Evolutionary conservation across 1,140 invertebrate genomes (phyloP).

Genomic region (Wasmannia auropunctata): DNA sequence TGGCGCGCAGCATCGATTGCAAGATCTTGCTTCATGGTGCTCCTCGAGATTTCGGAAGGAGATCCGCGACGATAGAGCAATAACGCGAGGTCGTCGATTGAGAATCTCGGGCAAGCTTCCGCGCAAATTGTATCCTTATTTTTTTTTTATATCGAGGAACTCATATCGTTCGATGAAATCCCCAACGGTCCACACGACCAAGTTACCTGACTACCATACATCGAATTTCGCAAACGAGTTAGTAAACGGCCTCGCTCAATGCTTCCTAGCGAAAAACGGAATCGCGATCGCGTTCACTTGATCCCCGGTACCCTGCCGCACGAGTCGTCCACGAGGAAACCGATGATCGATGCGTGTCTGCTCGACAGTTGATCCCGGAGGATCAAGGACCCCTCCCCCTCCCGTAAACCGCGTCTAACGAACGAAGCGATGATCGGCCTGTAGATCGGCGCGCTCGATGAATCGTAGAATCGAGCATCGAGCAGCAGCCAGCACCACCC

Average conservation of each 20-base stretch:
- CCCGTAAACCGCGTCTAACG: background rate
- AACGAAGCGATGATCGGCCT: slow-evolving; percentile 40
- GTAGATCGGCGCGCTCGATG: slow-evolving; percentile 65
- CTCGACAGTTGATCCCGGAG: slow-evolving; percentile 36
- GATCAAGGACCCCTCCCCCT: background rate
- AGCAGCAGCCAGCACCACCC: slow-evolving; percentile 52
- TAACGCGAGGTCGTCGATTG: slow-evolving; percentile 26
- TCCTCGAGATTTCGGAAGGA: background rate
- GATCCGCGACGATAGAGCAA: slow-evolving; percentile 18
- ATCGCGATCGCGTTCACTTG: slow-evolving; percentile 24
- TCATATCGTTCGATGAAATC: slow-evolving; percentile 12
- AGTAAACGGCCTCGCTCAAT: slow-evolving; percentile 33
- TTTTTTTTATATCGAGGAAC: slow-evolving; percentile 13
- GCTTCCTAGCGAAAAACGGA: slow-evolving; percentile 23
- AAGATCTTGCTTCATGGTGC: background rate
- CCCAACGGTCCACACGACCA: background rate
- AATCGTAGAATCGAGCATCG: slow-evolving; percentile 61
- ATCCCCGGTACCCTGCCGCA: background rate
- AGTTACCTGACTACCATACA: background rate
- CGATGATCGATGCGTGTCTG: slow-evolving; percentile 15
- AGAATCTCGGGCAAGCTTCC: background rate
- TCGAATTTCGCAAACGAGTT: slow-evolving; percentile 18
- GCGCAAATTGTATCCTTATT: background rate
- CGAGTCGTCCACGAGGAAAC: background rate
- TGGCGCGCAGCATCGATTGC: slow-evolving; percentile 14